These are phyloP conservation scores for Solea senegalensis DNA, from an alignment of 2,113 vertebrate species.

Conservation along the genomic window DNA sequence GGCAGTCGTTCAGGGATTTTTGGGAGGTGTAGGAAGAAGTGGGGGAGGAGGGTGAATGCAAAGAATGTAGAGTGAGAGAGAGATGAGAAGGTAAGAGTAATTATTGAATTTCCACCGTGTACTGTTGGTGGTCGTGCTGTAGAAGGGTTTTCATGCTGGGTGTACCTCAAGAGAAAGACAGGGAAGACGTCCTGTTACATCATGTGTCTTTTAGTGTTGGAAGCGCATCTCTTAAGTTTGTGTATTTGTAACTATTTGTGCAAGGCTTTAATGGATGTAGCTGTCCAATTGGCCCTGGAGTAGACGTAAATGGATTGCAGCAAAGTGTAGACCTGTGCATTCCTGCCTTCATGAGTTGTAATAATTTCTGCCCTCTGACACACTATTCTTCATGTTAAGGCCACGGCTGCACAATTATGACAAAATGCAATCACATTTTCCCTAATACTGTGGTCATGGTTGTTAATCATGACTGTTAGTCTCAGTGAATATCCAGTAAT, in stretches of 20 bases:
- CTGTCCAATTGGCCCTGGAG: slow-evolving; percentile 41
- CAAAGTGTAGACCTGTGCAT: slow-evolving; percentile 42
- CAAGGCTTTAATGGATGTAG: slow-evolving; percentile 38
- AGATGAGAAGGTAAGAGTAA: slow-evolving; percentile 48
- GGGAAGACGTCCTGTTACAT: slow-evolving; percentile 10
- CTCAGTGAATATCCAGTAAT: slow-evolving; percentile 13
- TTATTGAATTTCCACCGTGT: slow-evolving; percentile 33
- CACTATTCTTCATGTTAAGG: slow-evolving; percentile 46
- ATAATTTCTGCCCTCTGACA: slow-evolving; percentile 49
- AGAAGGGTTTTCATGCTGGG: too few species aligned
- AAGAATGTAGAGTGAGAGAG: slow-evolving; percentile 45
- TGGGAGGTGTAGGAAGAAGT: slow-evolving; percentile 23
- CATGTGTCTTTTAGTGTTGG: not conserved
- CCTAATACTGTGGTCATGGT: slow-evolving; percentile 22
- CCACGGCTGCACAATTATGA: slow-evolving; percentile 37
- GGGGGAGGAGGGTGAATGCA: slow-evolving; percentile 34
- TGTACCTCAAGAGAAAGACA: not conserved
- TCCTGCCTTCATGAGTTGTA: slow-evolving; percentile 37
- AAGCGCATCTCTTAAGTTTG: slow-evolving; percentile 14
- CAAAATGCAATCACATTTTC: slow-evolving; percentile 43
- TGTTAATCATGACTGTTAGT: slow-evolving; percentile 46
- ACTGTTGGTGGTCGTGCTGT: too few species aligned
- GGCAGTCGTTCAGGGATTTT: slow-evolving; percentile 65
- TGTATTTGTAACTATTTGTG: slow-evolving; percentile 40
- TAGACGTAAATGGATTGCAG: slow-evolving; percentile 38